Evolutionary conservation across 2,888 invertebrate species (phyloP).

Genomic region (Lymantria dispar): DNA sequence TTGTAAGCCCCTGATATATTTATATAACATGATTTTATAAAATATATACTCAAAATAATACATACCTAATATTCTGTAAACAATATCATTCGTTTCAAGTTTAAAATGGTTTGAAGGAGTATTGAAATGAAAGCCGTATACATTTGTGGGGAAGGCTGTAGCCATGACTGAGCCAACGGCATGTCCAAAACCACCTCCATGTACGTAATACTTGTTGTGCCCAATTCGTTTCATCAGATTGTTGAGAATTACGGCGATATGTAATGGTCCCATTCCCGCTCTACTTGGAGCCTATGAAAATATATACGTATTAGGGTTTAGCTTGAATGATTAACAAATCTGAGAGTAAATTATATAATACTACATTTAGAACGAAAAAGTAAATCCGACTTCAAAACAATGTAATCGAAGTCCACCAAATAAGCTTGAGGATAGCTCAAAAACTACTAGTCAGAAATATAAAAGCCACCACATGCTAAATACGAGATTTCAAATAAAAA

Average conservation of each 20-base stretch:
- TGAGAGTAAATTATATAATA: no score
- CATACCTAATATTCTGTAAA: constrained; percentile 62
- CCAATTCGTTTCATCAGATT: constrained; percentile 88
- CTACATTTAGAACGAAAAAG: no score
- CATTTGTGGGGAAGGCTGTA: constrained; percentile 81
- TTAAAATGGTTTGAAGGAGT: constrained; percentile 68
- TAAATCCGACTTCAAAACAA: no score
- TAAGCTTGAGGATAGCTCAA: no score
- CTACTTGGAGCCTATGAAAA: constrained; percentile 66
- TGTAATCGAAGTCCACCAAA: no score
- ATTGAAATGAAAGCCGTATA: constrained; percentile 83
- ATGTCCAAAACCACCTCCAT: constrained; percentile 90
- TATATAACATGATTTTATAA: no score
- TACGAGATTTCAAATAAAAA: no score
- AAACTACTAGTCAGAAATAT: no score
- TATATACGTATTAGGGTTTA: background rate
- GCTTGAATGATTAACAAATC: no score
- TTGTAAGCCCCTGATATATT: no score
- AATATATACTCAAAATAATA: background rate
- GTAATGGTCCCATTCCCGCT: constrained; percentile 81
- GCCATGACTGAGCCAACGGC: constrained; percentile 82
- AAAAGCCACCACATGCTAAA: no score
- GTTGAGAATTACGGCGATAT: constrained; percentile 82
- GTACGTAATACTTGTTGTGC: constrained; percentile 84
- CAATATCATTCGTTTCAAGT: constrained; percentile 21